phyloP scores from a whole-genome alignment of 2,113 vertebrate species.

The Erythrolamprus reginae region DNA sequence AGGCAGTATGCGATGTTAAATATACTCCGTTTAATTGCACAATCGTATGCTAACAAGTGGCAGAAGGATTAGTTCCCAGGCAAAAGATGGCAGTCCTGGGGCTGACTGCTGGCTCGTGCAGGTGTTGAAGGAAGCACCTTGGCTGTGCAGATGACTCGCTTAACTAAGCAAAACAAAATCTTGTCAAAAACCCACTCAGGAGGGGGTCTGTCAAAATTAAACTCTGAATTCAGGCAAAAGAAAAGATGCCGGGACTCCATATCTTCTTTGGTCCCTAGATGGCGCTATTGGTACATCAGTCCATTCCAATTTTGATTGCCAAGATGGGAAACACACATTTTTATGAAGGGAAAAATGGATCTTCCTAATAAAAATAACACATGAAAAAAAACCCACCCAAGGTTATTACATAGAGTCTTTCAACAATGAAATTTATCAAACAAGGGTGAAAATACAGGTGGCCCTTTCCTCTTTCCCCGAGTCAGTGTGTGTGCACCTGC shows the following conservation, averaged over 20 bases:
- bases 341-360: slow-evolving; percentile 44
- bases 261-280: slow-evolving; percentile 58
- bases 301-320: neutral
- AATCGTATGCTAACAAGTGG: neutral
- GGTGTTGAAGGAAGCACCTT: slow-evolving; percentile 16
- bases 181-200: slow-evolving; percentile 24
- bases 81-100: neutral
- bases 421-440: slow-evolving; percentile 48
- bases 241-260: slow-evolving; percentile 22
- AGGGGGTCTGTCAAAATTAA: slow-evolving; percentile 17
- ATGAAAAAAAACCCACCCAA: slow-evolving; percentile 29
- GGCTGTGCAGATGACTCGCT: slow-evolving; percentile 17
- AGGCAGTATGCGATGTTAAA: neutral
- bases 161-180: slow-evolving; percentile 34
- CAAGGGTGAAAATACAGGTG: slow-evolving; percentile 23
- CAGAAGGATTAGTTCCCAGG: neutral
- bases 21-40: neutral
- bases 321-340: slow-evolving; percentile 18
- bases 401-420: slow-evolving; percentile 48
- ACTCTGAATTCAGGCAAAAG: neutral
- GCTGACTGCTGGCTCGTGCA: slow-evolving; percentile 26
- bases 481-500: neutral
- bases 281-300: slow-evolving; percentile 55
- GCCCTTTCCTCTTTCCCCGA: neutral
- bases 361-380: slow-evolving; percentile 45